A percentile compares a stretch with the other conserved stretches of the same genome.
phyloP scores from a whole-genome alignment of 37 sponge, comb jelly and placozoan genomes.

The Lycopodina hypogea region DNA sequence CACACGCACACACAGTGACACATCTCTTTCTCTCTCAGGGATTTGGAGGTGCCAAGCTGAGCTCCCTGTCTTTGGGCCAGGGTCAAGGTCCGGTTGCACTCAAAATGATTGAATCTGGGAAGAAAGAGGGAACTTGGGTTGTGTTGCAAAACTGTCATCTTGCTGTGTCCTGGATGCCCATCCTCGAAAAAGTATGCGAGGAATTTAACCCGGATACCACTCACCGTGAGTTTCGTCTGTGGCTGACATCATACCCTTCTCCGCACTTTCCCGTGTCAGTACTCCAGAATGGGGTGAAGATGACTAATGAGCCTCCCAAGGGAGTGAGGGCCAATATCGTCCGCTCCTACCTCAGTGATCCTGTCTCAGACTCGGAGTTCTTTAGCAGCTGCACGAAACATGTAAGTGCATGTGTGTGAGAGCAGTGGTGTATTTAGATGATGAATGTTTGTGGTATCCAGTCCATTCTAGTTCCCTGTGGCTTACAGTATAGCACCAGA shows the following conservation, averaged over 20 bases:
- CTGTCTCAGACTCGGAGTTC: conserved; percentile 94
- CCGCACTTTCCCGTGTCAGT: conserved; percentile 98
- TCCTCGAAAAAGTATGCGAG: conserved; percentile 93
- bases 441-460: not conserved
- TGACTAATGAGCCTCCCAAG: conserved; percentile 99
- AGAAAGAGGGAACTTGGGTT: conserved; percentile 98
- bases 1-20: too few relatives aligned
- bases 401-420: conserved; percentile 24
- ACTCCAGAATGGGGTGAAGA: conserved; percentile 98
- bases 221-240: conserved; percentile 96
- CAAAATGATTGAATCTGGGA: conserved; percentile 91
- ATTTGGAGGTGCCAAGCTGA: conserved; percentile 93
- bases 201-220: conserved; percentile 95
- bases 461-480: not conserved
- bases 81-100: conserved; percentile 99
- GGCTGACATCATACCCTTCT: conserved; percentile 97
- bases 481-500: not conserved
- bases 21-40: too few relatives aligned
- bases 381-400: conserved; percentile 81
- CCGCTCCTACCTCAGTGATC: conserved; percentile 93
- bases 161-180: conserved; percentile 99
- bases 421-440: not conserved
- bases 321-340: conserved; percentile 94
- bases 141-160: conserved; percentile 99
- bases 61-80: conserved; percentile 95